A percentile compares a stretch with the other conserved stretches of the same genome.
Evolutionary conservation across 2,113 vertebrate species (phyloP).

Genomic region (Orcinus orca): DNA sequence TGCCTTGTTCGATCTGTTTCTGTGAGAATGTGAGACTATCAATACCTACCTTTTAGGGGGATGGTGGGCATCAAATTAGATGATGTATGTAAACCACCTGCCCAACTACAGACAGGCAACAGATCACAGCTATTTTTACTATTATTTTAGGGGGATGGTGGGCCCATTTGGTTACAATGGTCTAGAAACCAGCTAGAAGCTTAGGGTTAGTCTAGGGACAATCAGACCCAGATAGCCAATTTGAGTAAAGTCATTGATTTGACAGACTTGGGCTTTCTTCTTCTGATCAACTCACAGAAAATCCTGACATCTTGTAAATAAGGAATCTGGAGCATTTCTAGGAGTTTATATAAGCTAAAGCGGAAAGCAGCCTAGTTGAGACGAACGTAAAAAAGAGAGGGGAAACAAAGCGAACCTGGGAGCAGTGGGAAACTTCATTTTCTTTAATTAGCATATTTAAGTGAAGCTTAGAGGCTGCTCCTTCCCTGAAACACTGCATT

Average conservation of each 20-base stretch:
- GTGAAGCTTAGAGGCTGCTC: constrained; percentile 72
- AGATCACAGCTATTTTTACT: constrained; percentile 6
- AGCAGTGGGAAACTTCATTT: constrained; percentile 66
- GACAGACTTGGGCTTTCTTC: not conserved
- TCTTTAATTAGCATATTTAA: constrained; percentile 77
- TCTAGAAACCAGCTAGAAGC: not conserved
- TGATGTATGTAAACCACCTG: not conserved
- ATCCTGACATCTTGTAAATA: not conserved
- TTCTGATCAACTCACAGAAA: not conserved
- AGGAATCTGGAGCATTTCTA: constrained; percentile 11
- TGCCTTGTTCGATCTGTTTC: not conserved
- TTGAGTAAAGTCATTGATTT: not conserved
- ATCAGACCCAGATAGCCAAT: not conserved
- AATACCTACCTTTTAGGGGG: not conserved
- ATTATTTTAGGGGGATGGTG: not conserved
- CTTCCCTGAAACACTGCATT: constrained; percentile 75
- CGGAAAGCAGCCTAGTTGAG: constrained; percentile 22
- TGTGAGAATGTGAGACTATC: not conserved
- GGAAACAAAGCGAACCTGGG: constrained; percentile 76
- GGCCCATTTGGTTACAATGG: not conserved
- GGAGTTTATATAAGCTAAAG: constrained; percentile 49
- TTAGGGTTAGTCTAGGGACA: not conserved
- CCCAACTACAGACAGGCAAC: not conserved
- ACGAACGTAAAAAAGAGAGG: constrained; percentile 49
- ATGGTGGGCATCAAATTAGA: not conserved